A percentile compares a stretch with the other conserved stretches of the same genome.
Evolutionary conservation across 1,140 invertebrate genomes (phyloP).

Genomic region (Drosophila sp.): DNA sequence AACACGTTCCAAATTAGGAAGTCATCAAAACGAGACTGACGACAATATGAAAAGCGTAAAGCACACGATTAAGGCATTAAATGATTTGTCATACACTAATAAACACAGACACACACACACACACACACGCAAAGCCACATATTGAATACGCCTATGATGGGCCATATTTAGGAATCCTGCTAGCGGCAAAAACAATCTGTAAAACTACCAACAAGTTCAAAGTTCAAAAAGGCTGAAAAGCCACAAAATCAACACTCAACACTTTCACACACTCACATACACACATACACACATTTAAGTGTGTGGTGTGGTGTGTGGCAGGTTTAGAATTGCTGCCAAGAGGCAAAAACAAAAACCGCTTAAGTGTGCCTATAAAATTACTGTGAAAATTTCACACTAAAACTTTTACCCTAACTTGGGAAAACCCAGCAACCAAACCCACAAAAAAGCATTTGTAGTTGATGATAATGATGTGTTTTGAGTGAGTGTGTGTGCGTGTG

Average conservation of each 20-base stretch:
- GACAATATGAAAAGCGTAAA: slow-evolving; percentile 35
- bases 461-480: slow-evolving; percentile 43
- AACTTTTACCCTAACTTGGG: slow-evolving; percentile 62
- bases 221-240: slow-evolving; percentile 81
- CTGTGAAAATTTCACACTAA: slow-evolving; percentile 82
- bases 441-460: slow-evolving; percentile 47
- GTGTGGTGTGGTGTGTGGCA: neutral
- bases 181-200: slow-evolving; percentile 39
- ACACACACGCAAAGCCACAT: slow-evolving; percentile 36
- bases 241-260: slow-evolving; percentile 80
- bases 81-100: slow-evolving; percentile 65
- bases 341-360: slow-evolving; percentile 73
- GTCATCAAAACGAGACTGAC: slow-evolving; percentile 20
- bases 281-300: slow-evolving; percentile 8
- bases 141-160: slow-evolving; percentile 46
- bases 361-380: slow-evolving; percentile 80
- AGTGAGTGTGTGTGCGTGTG: slow-evolving; percentile 35
- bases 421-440: slow-evolving; percentile 28
- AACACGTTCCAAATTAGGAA: slow-evolving; percentile 24
- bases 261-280: slow-evolving; percentile 39
- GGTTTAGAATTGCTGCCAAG: slow-evolving; percentile 75
- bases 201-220: slow-evolving; percentile 65
- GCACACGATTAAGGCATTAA: slow-evolving; percentile 63
- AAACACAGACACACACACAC: slow-evolving; percentile 25
- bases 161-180: slow-evolving; percentile 37